Conservation (phyloP, 2,888 invertebrate species). For the Coremacera marginata region DNA sequence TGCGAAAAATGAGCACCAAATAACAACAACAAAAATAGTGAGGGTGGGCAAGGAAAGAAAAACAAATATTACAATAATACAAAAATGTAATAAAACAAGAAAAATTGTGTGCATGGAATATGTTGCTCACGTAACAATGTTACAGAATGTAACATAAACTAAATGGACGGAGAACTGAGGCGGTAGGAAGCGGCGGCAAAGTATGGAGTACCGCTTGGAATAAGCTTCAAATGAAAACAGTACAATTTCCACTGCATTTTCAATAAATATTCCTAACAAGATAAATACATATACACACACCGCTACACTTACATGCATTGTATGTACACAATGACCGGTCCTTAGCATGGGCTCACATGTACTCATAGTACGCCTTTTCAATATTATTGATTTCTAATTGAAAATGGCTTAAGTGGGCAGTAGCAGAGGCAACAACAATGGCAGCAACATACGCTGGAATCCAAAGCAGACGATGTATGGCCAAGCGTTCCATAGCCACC, state of each 20-base stretch:
- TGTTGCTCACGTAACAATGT: constrained; percentile 14
- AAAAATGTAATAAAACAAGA: neutral
- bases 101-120: constrained; percentile 10
- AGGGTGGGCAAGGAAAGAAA: neutral
- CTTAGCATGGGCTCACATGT: neutral
- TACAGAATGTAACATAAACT: neutral
- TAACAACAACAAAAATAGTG: constrained; percentile 20
- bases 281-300: constrained; percentile 28
- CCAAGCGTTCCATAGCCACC: too few relatives aligned
- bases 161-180: neutral
- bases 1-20: constrained; percentile 14
- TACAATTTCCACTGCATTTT: constrained; percentile 9
- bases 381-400: constrained; percentile 62
- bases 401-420: constrained; percentile 56
- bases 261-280: constrained; percentile 29
- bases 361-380: constrained; percentile 21
- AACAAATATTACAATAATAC: neutral
- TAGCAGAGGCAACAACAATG: neutral
- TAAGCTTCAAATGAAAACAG: constrained; percentile 10
- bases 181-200: neutral
- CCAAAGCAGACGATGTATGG: neutral
- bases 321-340: neutral
- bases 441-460: neutral
- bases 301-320: neutral
- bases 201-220: neutral